Evolutionary conservation across 2,888 invertebrate species (phyloP), one percentile per base, ranked within the genome.

Genomic region (Trilocha varians): DNA sequence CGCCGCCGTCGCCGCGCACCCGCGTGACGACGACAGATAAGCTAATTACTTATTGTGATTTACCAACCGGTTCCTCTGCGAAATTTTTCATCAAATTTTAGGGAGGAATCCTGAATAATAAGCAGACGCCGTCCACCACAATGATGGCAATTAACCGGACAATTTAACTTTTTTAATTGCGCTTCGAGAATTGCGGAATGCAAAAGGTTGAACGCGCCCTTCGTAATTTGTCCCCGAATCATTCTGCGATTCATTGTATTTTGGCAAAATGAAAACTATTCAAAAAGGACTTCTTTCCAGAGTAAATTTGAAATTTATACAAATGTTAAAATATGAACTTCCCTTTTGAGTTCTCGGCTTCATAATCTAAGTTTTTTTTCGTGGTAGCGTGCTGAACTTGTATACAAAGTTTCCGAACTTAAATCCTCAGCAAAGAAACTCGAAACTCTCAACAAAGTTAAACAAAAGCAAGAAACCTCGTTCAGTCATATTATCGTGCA

Each of bases 151-250:
- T 82, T 83, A 77, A 78, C 76, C 72, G 75, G 76, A 79, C 75
- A 78, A 82, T 82, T 83, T 79, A 79, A 78, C 79, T 78, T 80
- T 80, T 25, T 78, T 75, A 78, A 80, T 83, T 80, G 72, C 70
- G 72, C 76, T 74, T 79, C 76, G 77, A 77, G 78, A 74, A 72
- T 65, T 67, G 63, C 62, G 59, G 65, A 72, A 71, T 70, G 67
- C 71, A 71, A 75, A n/a, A 78, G 77, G 75, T 77, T 71, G 70
- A 65, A 66, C 70, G 67, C 62, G 62, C 62, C 55, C 63, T 54
- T 57, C 55, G 61, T 62, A 70, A 70, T 71, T 45, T 57, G 11
- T 25, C 11, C 1, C 11, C 5, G 25, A 25, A 25, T 25, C 25
- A 25, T 25, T 25, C 11, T 25, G 2, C 11, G 25, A 25, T 25